A percentile compares a stretch with the other conserved stretches of the same genome.
Conservation (phyloP, 1,140 invertebrate genomes). For the Drosophila littoralis region DNA sequence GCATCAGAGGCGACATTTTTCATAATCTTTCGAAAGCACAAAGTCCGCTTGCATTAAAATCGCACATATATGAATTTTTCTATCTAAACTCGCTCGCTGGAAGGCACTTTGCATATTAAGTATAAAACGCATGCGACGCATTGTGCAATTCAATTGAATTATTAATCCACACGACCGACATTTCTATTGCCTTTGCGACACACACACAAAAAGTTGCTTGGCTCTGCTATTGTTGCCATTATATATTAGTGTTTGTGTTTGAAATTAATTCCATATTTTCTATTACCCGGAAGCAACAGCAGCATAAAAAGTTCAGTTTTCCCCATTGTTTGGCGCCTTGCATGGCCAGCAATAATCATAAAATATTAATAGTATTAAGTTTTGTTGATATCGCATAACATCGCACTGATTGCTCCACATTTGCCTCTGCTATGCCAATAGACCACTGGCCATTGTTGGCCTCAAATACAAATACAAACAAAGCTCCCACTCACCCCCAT, state of each 20-base stretch:
- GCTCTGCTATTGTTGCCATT: constrained; percentile 51
- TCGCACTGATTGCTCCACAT: constrained; percentile 35
- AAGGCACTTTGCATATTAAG: constrained; percentile 53
- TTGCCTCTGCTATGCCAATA: constrained; percentile 24
- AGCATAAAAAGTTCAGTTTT: constrained; percentile 50
- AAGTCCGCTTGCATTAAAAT: background rate
- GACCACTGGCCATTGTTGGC: constrained; percentile 13
- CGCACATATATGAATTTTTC: background rate
- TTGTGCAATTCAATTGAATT: constrained; percentile 75
- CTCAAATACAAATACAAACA: constrained; percentile 9
- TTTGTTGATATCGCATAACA: constrained; percentile 51
- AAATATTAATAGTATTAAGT: constrained; percentile 78
- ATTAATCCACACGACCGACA: constrained; percentile 67
- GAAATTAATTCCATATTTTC: constrained; percentile 59
- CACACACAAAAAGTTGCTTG: constrained; percentile 19
- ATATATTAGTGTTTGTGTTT: constrained; percentile 38
- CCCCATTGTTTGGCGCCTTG: constrained; percentile 66
- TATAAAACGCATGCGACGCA: constrained; percentile 63
- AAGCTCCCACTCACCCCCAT: background rate
- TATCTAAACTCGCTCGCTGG: constrained; percentile 19
- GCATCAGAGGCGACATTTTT: background rate
- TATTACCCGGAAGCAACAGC: constrained; percentile 53
- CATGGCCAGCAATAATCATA: constrained; percentile 67
- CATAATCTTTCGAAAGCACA: background rate
- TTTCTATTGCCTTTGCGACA: constrained; percentile 42